Conservation (phyloP, 2,888 invertebrate species). For the Fabriciana adippe region DNA sequence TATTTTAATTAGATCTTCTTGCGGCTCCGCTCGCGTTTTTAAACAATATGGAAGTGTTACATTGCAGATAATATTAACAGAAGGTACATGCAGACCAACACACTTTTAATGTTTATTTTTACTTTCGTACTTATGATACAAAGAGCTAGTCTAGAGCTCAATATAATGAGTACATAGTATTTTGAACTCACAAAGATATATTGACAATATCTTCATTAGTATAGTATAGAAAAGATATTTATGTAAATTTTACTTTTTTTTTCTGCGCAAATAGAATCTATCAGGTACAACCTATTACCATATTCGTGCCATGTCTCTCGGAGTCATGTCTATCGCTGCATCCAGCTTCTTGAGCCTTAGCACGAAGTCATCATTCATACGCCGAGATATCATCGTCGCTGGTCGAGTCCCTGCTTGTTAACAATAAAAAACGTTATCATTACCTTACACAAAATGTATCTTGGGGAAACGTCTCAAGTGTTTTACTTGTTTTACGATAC, state of each 20-base stretch:
- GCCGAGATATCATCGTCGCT: constrained; percentile 79
- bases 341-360: constrained; percentile 73
- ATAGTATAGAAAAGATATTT: no score
- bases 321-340: constrained; percentile 64
- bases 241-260: constrained; percentile 20
- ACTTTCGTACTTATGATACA: background rate
- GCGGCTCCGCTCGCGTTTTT: no score
- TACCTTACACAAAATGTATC: constrained; percentile 74
- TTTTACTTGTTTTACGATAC: constrained; percentile 34
- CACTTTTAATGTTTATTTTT: no score
- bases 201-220: no score
- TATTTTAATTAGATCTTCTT: no score
- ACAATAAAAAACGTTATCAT: constrained; percentile 81
- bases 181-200: no score
- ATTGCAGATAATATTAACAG: no score
- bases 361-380: constrained; percentile 83
- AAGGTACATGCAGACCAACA: no score
- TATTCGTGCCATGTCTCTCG: constrained; percentile 75
- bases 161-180: no score
- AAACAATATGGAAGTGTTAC: no score
- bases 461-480: constrained; percentile 61
- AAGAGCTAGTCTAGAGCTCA: no score
- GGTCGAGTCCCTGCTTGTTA: constrained; percentile 77
- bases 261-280: constrained; percentile 41
- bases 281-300: constrained; percentile 57